Base-by-base conservation (phyloP, 2,113 vertebrate genomes). In the Thermophis baileyi region DNA sequence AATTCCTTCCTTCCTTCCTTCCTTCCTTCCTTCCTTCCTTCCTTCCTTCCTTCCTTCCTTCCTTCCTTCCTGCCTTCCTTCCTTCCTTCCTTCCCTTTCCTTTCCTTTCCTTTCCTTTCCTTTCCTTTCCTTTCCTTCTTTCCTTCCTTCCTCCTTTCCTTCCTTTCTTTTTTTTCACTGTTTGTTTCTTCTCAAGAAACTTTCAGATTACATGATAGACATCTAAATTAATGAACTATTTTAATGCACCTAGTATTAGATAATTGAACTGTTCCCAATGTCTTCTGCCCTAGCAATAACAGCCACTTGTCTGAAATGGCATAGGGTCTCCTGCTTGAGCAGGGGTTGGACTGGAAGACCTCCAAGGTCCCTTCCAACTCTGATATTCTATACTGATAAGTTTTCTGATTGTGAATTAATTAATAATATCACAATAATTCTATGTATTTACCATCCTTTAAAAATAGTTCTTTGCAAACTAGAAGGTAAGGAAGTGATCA, bases 401-500 rank as follows among this genome's bases (percentile, higher is more conserved):
- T 69, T 44, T 85, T 44, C 69, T 11, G 27, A 40, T 35, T 89
- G 27, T 81, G 10, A 54, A 12, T 27, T 40, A 14, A 85, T 4
- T 55, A 46, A 85, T 46, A 89, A 22, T 35, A 49, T 60, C 55
- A 46, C 57, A 16, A 87, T 87, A 14, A 30, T 22, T 49, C 54
- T 47, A 8, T 63, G 40, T 89, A 14, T 63, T 49, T 16, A 85
- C 27, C 30, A 87, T 20, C 12, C n/a, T 60, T n/a, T 46, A 46
- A 93, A 46, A 92, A 14, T 85, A 85, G 18, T 90, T 94, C 95
- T 96, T 97, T 95, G 91, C 97, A 95, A 97, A 96, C 97, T 87
- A 94, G 92, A 95, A 96, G 96, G 95, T 92, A 93, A 93, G 93
- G 94, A 94, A 96, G 96, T 97, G 96, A 91, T 96, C 54, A 88